Evolutionary conservation across 2,113 vertebrate species (phyloP), one percentile per base, ranked within the genome.

Genomic region (Sciurus niger): DNA sequence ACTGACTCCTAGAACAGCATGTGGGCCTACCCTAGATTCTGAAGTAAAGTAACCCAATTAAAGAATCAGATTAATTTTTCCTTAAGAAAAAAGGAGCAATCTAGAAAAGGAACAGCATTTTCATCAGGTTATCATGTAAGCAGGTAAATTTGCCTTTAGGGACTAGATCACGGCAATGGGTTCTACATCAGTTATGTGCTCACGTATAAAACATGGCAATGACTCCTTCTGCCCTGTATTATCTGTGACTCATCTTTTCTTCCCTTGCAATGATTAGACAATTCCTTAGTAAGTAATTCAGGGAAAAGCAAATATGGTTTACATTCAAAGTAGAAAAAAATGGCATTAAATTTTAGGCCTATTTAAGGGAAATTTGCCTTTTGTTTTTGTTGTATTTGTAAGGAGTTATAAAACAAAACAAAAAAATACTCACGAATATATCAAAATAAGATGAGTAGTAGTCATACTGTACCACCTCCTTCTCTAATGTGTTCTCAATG

Each of bases 361-460:
- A 24, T 72, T 22, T 24, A 85, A 70, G 1, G 0, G 5, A 92
- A 92, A 89, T 82, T 0, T 53, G 30, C 10, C 58, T 10, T 92
- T 83, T 37, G 79, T 40, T 46, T 60, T 90, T 37, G 40, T 43
- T 30, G 53, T 16, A 22, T 83, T 63, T 17, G 30, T 77, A 92
- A 79, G 17, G 85, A 68, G 68, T 84, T 7, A 8, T 25, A 18
- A 91, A 85, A 30, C 1, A 82, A 48, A 48, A 48, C 46, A 73
- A 97, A 73, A 97, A 84, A 95, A 97, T 97, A 98, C 99, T 99
- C 98, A 99, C 99, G 98, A 99, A 99, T 96, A 99, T 99, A 98
- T 99, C 99, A 97, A 99, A 99, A 98, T 99, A 99, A 46, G 99
- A 99, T 94, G 98, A 99, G 86, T 98, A 99, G 98, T 99, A 99